Percentiles rank a stretch among this genome's conserved stretches.
Conservation (phyloP, 30 jellyfish, hydroid and myxozoan species). For the Aurelia sp. region DNA sequence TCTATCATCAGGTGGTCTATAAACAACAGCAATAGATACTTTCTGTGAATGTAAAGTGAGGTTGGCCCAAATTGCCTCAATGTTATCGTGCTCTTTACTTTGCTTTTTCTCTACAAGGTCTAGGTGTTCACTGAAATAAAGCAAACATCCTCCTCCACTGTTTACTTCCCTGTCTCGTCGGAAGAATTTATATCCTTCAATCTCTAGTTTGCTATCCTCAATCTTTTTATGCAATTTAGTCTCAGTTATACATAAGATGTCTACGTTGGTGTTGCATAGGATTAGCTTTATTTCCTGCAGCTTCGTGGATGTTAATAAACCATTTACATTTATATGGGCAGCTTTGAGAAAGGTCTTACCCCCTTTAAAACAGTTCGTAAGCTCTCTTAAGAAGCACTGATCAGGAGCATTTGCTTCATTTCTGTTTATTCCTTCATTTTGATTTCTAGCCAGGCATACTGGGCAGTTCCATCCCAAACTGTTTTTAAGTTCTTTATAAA, state of each 20-base stretch:
- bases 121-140: conserved; percentile 19
- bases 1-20: conserved; percentile 41
- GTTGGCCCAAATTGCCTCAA: conserved; percentile 34
- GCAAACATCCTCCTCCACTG: conserved; percentile 37
- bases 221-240: neutral
- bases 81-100: neutral
- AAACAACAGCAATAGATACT: conserved; percentile 13
- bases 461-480: conserved; percentile 14
- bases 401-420: too few species aligned
- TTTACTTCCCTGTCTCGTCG: conserved; percentile 18
- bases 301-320: neutral
- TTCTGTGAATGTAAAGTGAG: conserved; percentile 12
- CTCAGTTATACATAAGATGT: conserved; percentile 26
- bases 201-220: neutral
- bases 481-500: conserved; percentile 8
- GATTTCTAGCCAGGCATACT: conserved; percentile 29
- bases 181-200: neutral
- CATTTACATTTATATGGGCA: conserved; percentile 28
- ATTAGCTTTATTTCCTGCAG: conserved; percentile 33
- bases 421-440: conserved; percentile 22
- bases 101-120: conserved; percentile 21
- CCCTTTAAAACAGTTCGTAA: conserved; percentile 27
- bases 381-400: conserved; percentile 25
- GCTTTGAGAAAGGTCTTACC: conserved; percentile 14
- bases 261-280: conserved; percentile 9